Percentiles rank a stretch among this genome's conserved stretches.
Evolutionary conservation across 2,797 vertebrate genomes (phyloP).

Genomic region (Philypnodon macrostomus): DNA sequence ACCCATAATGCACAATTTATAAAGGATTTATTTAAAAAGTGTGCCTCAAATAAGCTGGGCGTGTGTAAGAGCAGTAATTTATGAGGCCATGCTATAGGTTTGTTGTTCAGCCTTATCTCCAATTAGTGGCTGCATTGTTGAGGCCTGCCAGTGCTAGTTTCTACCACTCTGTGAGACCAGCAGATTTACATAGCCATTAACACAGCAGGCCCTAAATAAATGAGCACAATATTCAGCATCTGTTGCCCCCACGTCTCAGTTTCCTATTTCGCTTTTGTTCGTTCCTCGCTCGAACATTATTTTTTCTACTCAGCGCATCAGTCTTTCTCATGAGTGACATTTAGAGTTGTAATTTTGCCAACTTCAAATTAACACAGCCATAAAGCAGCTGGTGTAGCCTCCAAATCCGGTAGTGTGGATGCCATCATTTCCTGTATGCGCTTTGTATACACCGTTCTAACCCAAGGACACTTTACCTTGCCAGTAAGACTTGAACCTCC

Average conservation of each 20-base stretch:
- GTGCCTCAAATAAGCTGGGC: constrained; percentile 16
- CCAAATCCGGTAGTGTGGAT: constrained; percentile 28
- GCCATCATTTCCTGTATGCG: constrained; percentile 37
- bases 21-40: constrained; percentile 16
- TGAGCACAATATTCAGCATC: constrained; percentile 66
- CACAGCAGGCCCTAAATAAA: constrained; percentile 67
- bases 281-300: constrained; percentile 37
- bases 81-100: constrained; percentile 60
- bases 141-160: constrained; percentile 65
- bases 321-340: constrained; percentile 32
- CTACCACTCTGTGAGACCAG: constrained; percentile 58
- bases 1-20: constrained; percentile 7
- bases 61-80: constrained; percentile 64
- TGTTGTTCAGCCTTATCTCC: constrained; percentile 79
- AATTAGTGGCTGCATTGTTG: constrained; percentile 77
- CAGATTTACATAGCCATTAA: constrained; percentile 73
- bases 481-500: constrained; percentile 48
- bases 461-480: constrained; percentile 65
- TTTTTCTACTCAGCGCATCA: constrained; percentile 2
- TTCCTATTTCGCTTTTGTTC: too few relatives aligned
- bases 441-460: constrained; percentile 40
- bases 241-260: constrained; percentile 48
- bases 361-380: constrained; percentile 46
- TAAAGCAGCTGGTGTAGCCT: constrained; percentile 54
- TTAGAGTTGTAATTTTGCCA: constrained; percentile 50